Evolutionary conservation across 2,113 vertebrate species (phyloP).

Genomic region (Neogale vison): DNA sequence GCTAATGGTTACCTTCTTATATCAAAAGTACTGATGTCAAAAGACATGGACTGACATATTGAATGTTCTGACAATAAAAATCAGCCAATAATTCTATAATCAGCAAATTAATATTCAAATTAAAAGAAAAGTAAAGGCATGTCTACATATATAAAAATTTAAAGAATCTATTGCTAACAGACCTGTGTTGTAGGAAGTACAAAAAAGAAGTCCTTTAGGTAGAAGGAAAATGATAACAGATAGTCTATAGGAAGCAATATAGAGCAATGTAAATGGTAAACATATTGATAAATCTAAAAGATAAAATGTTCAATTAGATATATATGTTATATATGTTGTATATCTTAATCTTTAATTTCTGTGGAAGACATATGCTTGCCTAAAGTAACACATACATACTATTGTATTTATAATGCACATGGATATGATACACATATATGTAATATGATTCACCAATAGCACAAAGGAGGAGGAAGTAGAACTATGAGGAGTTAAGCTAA

Average conservation of each 20-base stretch:
- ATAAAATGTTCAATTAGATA: background rate
- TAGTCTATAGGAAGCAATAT: background rate
- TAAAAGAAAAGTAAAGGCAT: background rate
- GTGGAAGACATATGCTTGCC: background rate
- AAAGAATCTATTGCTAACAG: background rate
- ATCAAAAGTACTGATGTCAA: background rate
- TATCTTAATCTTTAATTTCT: background rate
- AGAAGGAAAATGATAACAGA: background rate
- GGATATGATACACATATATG: background rate
- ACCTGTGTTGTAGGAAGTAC: background rate
- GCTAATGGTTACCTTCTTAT: background rate
- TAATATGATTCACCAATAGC: background rate
- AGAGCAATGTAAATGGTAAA: background rate
- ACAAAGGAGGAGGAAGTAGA: background rate
- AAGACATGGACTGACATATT: background rate
- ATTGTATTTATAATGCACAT: background rate
- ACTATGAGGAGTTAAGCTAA: background rate
- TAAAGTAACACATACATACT: background rate
- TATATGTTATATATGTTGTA: background rate
- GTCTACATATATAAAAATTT: background rate
- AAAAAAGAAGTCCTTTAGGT: background rate
- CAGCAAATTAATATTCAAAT: background rate
- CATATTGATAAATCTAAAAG: background rate
- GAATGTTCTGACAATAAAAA: background rate
- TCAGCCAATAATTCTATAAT: background rate